phyloP scores from a whole-genome alignment of 1,140 invertebrate species.

The Saccostrea echinata region DNA sequence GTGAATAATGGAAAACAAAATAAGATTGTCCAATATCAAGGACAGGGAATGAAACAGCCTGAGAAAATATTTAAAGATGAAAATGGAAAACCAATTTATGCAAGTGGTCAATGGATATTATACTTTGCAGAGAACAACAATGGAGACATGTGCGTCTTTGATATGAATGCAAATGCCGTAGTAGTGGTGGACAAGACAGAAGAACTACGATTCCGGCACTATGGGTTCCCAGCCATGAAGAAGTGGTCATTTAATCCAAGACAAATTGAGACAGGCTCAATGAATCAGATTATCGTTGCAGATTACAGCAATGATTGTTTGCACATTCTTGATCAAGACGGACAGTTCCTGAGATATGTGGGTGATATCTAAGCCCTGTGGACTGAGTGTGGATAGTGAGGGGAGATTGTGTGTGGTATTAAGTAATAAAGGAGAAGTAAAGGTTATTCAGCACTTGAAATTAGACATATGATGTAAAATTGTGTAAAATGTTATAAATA shows the following conservation, averaged over 20 bases:
- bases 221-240: background rate
- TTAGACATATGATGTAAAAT: no score
- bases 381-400: background rate
- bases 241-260: background rate
- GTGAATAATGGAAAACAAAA: background rate
- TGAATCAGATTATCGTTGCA: background rate
- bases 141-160: background rate
- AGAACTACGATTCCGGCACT: background rate
- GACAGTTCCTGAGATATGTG: slow-evolving; percentile 11
- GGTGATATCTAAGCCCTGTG: no score
- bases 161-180: background rate
- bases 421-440: background rate
- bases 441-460: background rate
- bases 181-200: background rate
- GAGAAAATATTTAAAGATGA: background rate
- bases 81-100: background rate
- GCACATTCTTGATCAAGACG: slow-evolving; percentile 1
- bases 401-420: background rate
- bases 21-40: background rate
- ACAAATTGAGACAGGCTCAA: background rate
- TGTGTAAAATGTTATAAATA: no score
- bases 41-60: background rate
- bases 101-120: background rate
- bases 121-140: background rate
- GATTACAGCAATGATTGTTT: background rate